phyloP scores from a whole-genome alignment of 2,113 vertebrate genomes.

The Halcyon malimbica region DNA sequence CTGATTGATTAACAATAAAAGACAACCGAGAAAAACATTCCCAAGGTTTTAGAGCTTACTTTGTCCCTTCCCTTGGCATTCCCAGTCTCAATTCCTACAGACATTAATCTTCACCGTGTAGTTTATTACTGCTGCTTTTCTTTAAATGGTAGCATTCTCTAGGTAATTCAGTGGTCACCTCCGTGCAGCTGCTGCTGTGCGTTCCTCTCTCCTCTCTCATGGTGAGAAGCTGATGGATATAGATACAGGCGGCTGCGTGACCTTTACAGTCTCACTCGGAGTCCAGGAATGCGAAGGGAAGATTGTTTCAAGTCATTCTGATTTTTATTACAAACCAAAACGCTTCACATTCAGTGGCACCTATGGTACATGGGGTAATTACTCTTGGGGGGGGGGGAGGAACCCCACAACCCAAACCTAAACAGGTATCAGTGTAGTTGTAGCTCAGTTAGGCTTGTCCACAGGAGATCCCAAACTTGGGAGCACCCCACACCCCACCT shows the following conservation, averaged over 20 bases:
- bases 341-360: not conserved
- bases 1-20: not conserved
- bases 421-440: not conserved
- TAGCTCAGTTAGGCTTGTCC: not conserved
- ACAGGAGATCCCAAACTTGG: not conserved
- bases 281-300: not conserved
- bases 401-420: not conserved
- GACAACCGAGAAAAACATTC: not conserved
- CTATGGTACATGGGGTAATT: not conserved
- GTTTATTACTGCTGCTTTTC: not conserved
- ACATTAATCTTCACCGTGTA: not conserved
- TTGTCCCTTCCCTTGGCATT: not conserved
- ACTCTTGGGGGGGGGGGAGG: not conserved
- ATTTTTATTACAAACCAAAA: slow-evolving; percentile 60
- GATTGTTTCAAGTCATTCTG: not conserved
- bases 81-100: not conserved
- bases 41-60: not conserved
- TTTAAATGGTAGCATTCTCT: not conserved
- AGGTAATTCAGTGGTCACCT: not conserved
- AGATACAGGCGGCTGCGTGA: not conserved
- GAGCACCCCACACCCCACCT: not conserved
- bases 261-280: not conserved
- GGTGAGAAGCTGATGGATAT: not conserved
- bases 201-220: not conserved
- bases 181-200: not conserved